Conservation (phyloP, 2,797 vertebrate species). For the Chrosomus eos region DNA sequence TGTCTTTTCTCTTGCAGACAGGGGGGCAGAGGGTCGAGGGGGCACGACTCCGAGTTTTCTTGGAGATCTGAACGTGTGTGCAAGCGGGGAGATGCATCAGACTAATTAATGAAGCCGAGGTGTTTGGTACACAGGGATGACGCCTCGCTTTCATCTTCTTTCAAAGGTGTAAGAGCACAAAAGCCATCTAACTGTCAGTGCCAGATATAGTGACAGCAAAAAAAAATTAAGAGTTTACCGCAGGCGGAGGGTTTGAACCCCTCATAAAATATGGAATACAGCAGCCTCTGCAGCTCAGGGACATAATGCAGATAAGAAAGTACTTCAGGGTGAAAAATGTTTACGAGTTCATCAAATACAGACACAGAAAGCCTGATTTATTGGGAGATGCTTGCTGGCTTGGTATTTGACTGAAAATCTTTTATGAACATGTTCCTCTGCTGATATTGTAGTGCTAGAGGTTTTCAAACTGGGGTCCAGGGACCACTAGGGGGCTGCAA, state of each 20-base stretch:
- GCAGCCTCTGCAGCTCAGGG: slow-evolving; percentile 13
- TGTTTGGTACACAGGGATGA: slow-evolving; percentile 36
- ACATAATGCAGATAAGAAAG: slow-evolving; percentile 44
- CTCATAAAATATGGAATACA: slow-evolving; percentile 39
- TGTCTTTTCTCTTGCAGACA: slow-evolving; percentile 2
- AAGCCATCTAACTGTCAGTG: slow-evolving; percentile 24
- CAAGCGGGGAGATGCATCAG: slow-evolving; percentile 22
- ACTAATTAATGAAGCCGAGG: slow-evolving; percentile 51
- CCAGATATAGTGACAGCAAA: slow-evolving; percentile 28
- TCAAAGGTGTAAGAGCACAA: slow-evolving; percentile 41
- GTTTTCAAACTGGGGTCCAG: not conserved
- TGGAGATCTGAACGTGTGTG: slow-evolving; percentile 14
- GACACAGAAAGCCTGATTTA: not conserved
- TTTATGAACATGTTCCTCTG: not conserved
- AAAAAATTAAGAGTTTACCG: slow-evolving; percentile 37
- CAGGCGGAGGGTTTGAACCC: slow-evolving; percentile 34
- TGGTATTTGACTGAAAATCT: slow-evolving; percentile 4
- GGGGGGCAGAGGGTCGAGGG: slow-evolving; percentile 11
- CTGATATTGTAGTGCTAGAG: not conserved
- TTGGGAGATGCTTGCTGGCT: not conserved
- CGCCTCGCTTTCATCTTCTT: slow-evolving; percentile 31
- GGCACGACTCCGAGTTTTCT: not conserved
- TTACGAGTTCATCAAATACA: slow-evolving; percentile 38
- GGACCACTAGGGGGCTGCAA: not conserved
- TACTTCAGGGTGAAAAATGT: slow-evolving; percentile 8